phyloP scores from a whole-genome alignment of 1,140 invertebrate species.

The Danaus melanippus region DNA sequence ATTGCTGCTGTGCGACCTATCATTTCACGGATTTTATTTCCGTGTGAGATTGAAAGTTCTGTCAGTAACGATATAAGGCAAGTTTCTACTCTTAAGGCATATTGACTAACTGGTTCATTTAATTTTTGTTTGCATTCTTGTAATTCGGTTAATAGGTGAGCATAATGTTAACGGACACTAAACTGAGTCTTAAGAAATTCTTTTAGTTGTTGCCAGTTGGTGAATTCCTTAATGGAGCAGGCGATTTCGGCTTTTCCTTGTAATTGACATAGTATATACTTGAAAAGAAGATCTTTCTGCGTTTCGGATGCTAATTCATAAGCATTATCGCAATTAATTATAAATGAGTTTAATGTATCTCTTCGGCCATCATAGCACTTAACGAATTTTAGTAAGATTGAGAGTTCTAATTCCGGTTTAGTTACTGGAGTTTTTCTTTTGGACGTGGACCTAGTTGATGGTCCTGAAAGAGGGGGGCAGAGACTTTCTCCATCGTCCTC shows the following conservation, averaged over 20 bases:
- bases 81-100: conserved; percentile 6
- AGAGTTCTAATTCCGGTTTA: too few relatives aligned
- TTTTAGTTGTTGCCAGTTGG: conserved; percentile 14
- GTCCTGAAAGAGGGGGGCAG: too few relatives aligned
- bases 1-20: conserved; percentile 21
- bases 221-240: conserved; percentile 19
- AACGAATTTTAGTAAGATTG: conserved; percentile 9
- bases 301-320: conserved; percentile 10
- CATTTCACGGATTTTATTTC: conserved; percentile 10
- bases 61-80: neutral
- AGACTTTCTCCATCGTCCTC: neutral
- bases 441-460: neutral
- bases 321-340: conserved; percentile 10
- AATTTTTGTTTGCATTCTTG: conserved; percentile 18
- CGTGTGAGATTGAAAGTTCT: conserved; percentile 8
- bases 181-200: conserved; percentile 19
- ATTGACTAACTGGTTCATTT: conserved; percentile 16
- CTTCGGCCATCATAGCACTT: conserved; percentile 7
- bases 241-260: conserved; percentile 14
- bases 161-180: conserved; percentile 19
- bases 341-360: conserved; percentile 12
- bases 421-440: too few relatives aligned
- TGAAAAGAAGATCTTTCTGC: conserved; percentile 12
- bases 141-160: conserved; percentile 15
- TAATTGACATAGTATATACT: conserved; percentile 13